Evolutionary conservation across 2,797 vertebrate species (phyloP), one percentile per base, ranked within the genome.

Genomic region (Chloroceryle amazona): DNA sequence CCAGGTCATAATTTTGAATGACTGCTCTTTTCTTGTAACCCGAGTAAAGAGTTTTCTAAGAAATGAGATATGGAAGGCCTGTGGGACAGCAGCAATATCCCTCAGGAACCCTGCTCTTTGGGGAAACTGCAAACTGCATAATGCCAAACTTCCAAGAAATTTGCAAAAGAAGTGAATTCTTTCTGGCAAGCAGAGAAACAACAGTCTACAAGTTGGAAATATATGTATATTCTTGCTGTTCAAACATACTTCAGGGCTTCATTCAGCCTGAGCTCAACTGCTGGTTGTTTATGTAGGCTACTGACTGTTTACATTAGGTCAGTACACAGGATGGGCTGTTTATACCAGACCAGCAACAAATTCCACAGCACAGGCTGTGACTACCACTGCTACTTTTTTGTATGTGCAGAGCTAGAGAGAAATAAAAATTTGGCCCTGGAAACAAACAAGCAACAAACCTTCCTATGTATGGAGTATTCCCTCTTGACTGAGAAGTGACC

Each of bases 261-360:
- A 29, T 84, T 93, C 94, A 96, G 93, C 70, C 66, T 57, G 67
- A 85, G 76, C 81, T 96, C 88, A 60, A 95, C 88, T 93, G 93
- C 81, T 93, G 83, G 42, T 39, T 97, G 96, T 97, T 97, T 97
- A 97, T 93, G 94, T 18, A 97, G 90, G 96, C 96, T 97, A 97
- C 96, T 86, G 95, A 78, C 81, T 96, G 94, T 97, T 97, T 97
- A 96, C 89, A 83, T 93, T 95, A 96, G 93, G 94, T 81, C 95
- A 82, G 84, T 92, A 94, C 88, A 96, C 75, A 94, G 90, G 95
- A 83, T 18, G 49, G 79, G 65, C 81, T 96, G 94, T 97, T 97
- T 97, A 97, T 92, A 93, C 72, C 85, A 19, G 44, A 87, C 72
- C 65, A 82, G 92, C 84, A 95, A 83, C 94, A 86, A 96, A 95